These are phyloP conservation scores for Horisme vitalbata DNA, from an alignment of 2,888 invertebrate genomes.

Conservation along the genomic window DNA sequence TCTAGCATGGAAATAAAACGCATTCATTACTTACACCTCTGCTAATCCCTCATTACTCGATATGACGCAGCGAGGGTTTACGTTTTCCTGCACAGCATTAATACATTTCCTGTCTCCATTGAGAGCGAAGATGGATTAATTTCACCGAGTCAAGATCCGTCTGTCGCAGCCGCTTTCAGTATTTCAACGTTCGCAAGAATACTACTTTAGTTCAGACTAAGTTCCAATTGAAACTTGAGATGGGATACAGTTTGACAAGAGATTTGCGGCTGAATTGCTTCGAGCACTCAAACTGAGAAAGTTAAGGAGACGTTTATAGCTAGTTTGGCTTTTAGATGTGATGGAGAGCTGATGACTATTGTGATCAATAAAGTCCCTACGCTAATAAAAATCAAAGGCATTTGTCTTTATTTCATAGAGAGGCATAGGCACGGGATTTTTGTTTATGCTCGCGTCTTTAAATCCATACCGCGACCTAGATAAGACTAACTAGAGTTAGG, in stretches of 20 bases:
- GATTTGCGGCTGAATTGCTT: slow-evolving; percentile 61
- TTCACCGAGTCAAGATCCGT: slow-evolving; percentile 69
- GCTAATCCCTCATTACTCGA: slow-evolving; percentile 7
- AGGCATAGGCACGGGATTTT: too few species aligned
- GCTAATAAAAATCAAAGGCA: too few species aligned
- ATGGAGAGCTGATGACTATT: too few species aligned
- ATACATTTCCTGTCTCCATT: slow-evolving; percentile 57
- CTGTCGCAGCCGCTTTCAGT: slow-evolving; percentile 63
- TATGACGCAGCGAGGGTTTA: slow-evolving; percentile 12
- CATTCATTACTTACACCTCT: slow-evolving; percentile 19
- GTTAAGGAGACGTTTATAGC: slow-evolving; percentile 31
- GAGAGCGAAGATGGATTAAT: slow-evolving; percentile 74
- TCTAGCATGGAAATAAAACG: too few species aligned
- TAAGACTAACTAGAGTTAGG: too few species aligned
- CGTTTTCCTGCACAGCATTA: slow-evolving; percentile 44
- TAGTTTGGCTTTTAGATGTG: too few species aligned
- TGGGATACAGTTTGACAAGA: slow-evolving; percentile 67
- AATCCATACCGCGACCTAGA: too few species aligned
- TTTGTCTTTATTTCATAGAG: too few species aligned
- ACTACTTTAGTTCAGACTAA: slow-evolving; percentile 68
- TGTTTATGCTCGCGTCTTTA: too few species aligned
- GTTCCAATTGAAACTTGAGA: slow-evolving; percentile 72
- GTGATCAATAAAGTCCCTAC: too few species aligned
- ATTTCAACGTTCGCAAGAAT: slow-evolving; percentile 63
- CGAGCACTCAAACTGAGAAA: slow-evolving; percentile 47